Evolutionary conservation across 1,140 invertebrate species (phyloP).

Genomic region (Rhynchophorus ferrugineus): DNA sequence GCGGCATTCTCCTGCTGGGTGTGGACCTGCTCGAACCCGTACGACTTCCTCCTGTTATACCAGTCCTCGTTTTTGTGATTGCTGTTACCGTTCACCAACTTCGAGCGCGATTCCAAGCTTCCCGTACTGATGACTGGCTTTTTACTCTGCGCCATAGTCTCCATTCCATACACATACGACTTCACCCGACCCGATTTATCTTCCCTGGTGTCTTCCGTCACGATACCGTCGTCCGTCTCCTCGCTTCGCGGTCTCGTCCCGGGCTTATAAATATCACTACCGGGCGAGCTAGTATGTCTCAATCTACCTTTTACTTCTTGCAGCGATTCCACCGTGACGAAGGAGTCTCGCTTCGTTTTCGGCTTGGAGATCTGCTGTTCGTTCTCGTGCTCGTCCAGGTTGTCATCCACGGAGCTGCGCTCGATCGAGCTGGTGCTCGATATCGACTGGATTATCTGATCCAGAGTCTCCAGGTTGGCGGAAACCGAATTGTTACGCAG

Average conservation of each 20-base stretch:
- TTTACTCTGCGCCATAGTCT: conserved; percentile 33
- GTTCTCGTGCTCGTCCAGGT: conserved; percentile 38
- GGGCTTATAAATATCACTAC: conserved; percentile 38
- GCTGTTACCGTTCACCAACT: conserved; percentile 41
- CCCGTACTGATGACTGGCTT: conserved; percentile 44
- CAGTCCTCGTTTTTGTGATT: conserved; percentile 49
- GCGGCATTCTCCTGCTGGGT: conserved; percentile 40
- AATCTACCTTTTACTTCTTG: conserved; percentile 50
- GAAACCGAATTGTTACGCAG: conserved; percentile 43
- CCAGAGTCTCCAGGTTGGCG: conserved; percentile 41
- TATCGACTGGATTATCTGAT: conserved; percentile 42
- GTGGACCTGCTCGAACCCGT: conserved; percentile 62
- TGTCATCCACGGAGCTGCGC: conserved; percentile 40
- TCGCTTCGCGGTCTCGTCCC: conserved; percentile 18
- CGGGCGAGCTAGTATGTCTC: conserved; percentile 43
- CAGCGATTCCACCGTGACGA: conserved; percentile 51
- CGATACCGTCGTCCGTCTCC: conserved; percentile 43
- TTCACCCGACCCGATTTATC: conserved; percentile 33
- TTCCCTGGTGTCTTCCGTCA: conserved; percentile 32
- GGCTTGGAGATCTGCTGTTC: conserved; percentile 36
- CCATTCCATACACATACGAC: conserved; percentile 43
- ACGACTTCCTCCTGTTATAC: conserved; percentile 62
- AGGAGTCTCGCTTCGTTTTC: conserved; percentile 42
- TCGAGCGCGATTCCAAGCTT: conserved; percentile 48
- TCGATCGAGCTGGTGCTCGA: conserved; percentile 30